Evolutionary conservation across 2,113 vertebrate genomes (phyloP), one percentile per base, ranked within the genome.

Genomic region (Casuarius casuarius): DNA sequence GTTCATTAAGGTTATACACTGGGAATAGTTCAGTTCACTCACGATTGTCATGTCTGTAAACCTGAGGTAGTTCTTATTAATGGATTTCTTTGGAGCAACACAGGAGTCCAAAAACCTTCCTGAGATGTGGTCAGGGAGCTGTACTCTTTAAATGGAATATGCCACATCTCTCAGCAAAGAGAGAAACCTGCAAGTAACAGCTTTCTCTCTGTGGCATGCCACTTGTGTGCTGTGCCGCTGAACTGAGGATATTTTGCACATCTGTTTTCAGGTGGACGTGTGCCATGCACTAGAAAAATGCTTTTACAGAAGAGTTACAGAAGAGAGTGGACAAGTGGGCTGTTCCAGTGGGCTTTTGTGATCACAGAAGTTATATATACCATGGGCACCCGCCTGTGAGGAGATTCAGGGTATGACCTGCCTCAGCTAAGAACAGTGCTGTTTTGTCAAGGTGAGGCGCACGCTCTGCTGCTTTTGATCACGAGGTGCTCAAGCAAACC

Each of bases 321-420:
- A 42, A 89, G 18, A 71, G 28, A 46, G 3, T 5, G 31, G 46
- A 46, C 22, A 67, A 51, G 28, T 48, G 71, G 4, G 13, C 23
- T 23, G 58, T 33, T 58, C 7, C 33, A 75, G 51, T 26, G 77
- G 11, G 28, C 20, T 56, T 76, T 20, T 35, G 19, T 17, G n/a
- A 48, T 17, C 49, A 1, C 15, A 28, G 4, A 54, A 59, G 11
- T 16, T 29, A 10, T 7, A 58, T 4, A 5, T 3, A 31, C 2
- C 42, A 18, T 17, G 61, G n/a, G 66, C 33, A 42, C 6, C 15
- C 68, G 26, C 13, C 38, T 70, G 19, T 59, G 74, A 87, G 63
- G 58, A 73, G 84, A 84, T 20, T 58, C 38, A 40, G 44, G 29
- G 31, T 49, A 21, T 22, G n/a, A 58, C 10, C 29, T 58, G 40